A percentile compares a stretch with the other conserved stretches of the same genome.
Conservation (phyloP, 2,113 vertebrate species). For the Perca schrenkii region DNA sequence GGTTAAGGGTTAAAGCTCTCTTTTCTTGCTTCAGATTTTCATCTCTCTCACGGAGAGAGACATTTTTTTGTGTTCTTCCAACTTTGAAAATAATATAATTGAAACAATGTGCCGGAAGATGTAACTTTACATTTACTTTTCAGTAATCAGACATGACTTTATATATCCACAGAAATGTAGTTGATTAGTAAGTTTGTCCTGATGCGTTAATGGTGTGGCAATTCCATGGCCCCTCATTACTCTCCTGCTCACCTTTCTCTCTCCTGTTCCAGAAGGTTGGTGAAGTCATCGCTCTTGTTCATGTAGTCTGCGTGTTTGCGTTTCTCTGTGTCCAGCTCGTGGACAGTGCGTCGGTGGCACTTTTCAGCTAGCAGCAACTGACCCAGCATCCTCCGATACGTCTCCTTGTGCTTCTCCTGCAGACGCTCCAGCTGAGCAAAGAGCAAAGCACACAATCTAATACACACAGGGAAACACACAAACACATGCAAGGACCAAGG, state of each 20-base stretch:
- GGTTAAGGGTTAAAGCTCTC: too few species aligned
- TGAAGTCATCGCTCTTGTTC: constrained; percentile 99
- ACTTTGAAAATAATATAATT: too few species aligned
- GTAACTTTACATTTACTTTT: too few species aligned
- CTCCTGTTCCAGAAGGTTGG: constrained; percentile 98
- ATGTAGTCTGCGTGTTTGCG: constrained; percentile 97
- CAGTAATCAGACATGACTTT: not conserved
- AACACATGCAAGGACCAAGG: not conserved
- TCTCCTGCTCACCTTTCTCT: constrained; percentile 90
- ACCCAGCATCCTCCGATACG: constrained; percentile 95
- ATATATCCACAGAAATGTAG: not conserved
- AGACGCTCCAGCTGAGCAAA: constrained; percentile 91
- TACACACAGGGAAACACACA: not conserved
- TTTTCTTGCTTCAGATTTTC: too few species aligned
- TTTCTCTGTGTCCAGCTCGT: constrained; percentile 94
- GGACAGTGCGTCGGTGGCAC: constrained; percentile 93
- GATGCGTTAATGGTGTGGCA: not conserved
- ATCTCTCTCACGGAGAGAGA: too few species aligned
- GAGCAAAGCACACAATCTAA: not conserved
- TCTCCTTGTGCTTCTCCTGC: constrained; percentile 95
- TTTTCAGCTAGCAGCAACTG: constrained; percentile 96
- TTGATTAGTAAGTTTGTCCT: not conserved
- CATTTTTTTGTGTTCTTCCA: too few species aligned
- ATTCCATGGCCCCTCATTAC: not conserved
- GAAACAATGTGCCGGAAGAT: too few species aligned